Evolutionary conservation across 2,113 vertebrate species (phyloP), one percentile per base, ranked within the genome.

Genomic region (Phainopepla nitens): DNA sequence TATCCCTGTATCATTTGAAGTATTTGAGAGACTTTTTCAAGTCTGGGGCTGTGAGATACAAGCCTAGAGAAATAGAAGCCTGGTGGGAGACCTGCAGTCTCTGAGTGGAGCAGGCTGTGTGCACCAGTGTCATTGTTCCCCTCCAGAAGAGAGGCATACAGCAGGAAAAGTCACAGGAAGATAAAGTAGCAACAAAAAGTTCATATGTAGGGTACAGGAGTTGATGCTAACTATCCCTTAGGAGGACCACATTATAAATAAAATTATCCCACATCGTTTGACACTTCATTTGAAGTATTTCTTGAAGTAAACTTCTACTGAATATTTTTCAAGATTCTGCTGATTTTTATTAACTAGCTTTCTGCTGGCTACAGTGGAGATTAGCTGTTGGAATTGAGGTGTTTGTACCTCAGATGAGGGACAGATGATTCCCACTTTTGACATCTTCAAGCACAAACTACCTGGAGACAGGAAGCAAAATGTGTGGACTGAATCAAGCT

Each of bases 211-310:
- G 27, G 49, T 95, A n/a, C 9, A 54, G 42, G 39, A 93, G 33
- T 42, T 80, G 58, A 50, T 85, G 71, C 33, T 95, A 77, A 92
- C 94, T 92, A 83, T 50, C 33, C 29, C 64, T 65, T 85, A 54
- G 71, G 75, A 86, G 80, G 62, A 61, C 50, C 11, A 4, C 50
- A 15, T 60, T 90, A 41, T 90, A 90, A 88, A 56, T 93, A 72
- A 94, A 90, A 79, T 93, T 54, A 82, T 72, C 24, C 31, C 31
- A 39, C 86, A 56, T 75, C 10, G 3, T 92, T 88, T 51, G 66
- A 49, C 31, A 41, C 66, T 93, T 92, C 44, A 76, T 72, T 51
- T 82, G 44, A 86, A 90, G 53, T 82, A 82, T 86, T 93, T 92
- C 86, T 56, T 86, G 90, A 93, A 90, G 90, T 88, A 92, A 66